These are phyloP conservation scores for Podarcis lilfordi DNA, from an alignment of 2,797 vertebrate genomes.

Conservation along the genomic window DNA sequence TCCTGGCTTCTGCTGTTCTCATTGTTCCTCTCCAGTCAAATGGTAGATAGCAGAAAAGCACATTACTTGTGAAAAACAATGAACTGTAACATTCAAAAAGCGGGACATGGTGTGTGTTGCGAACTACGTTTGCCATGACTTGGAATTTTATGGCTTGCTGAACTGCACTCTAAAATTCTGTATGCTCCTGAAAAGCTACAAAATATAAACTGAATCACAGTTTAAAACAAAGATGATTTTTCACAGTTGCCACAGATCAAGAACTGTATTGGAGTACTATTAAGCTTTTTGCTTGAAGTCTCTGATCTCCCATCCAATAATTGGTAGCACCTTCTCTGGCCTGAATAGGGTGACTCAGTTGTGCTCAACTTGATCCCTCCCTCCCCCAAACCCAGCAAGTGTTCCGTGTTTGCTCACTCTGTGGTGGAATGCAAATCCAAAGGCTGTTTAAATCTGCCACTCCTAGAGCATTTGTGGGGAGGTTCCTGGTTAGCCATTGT, in stretches of 20 bases:
- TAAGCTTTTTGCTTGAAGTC: neutral
- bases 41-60: neutral
- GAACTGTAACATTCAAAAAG: neutral
- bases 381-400: neutral
- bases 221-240: neutral
- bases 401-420: neutral
- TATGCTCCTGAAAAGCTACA: neutral
- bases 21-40: neutral
- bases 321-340: neutral
- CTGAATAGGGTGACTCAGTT: too few relatives aligned
- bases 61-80: too few relatives aligned
- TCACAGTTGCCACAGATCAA: neutral
- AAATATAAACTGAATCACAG: neutral
- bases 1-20: neutral
- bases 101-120: neutral
- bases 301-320: neutral
- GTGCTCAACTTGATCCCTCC: neutral
- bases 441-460: too few relatives aligned
- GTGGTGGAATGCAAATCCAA: too few relatives aligned
- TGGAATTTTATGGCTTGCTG: neutral
- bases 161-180: neutral
- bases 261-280: neutral
- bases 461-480: neutral
- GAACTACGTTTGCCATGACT: neutral
- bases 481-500: neutral